Percentiles rank a stretch among this genome's conserved stretches.
These are phyloP conservation scores for Nasua narica DNA, from an alignment of 2,797 vertebrate species.

Conservation along the genomic window DNA sequence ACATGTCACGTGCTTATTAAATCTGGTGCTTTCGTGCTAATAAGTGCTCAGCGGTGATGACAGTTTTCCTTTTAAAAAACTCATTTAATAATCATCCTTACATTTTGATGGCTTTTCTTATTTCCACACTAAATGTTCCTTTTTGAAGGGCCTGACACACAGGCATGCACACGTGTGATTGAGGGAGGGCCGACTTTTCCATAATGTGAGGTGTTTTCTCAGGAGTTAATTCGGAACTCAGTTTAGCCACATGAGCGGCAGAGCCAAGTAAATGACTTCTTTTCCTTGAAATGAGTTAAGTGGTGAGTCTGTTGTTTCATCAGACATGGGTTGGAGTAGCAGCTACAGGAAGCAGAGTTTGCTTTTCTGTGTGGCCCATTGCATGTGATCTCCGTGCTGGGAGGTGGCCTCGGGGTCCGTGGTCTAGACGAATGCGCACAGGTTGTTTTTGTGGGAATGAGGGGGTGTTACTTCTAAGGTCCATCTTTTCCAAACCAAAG, in stretches of 20 bases:
- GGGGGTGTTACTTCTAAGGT: background rate
- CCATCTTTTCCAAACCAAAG: background rate
- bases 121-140: background rate
- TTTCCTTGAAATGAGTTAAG: background rate
- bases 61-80: background rate
- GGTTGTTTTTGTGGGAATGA: background rate
- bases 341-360: background rate
- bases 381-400: fast-evolving
- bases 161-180: fast-evolving
- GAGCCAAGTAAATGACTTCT: background rate
- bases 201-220: background rate
- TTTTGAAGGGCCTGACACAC: background rate
- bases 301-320: background rate
- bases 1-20: background rate
- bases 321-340: background rate
- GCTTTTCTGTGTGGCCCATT: background rate
- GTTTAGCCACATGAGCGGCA: background rate
- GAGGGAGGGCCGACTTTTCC: background rate
- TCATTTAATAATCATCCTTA: background rate
- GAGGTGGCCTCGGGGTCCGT: background rate
- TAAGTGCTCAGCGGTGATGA: background rate
- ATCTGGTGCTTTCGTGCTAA: background rate
- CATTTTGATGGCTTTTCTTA: background rate
- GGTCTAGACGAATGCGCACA: background rate
- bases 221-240: background rate